Base-by-base conservation (phyloP, 2,113 vertebrate genomes). In the Turdus rufiventris region DNA sequence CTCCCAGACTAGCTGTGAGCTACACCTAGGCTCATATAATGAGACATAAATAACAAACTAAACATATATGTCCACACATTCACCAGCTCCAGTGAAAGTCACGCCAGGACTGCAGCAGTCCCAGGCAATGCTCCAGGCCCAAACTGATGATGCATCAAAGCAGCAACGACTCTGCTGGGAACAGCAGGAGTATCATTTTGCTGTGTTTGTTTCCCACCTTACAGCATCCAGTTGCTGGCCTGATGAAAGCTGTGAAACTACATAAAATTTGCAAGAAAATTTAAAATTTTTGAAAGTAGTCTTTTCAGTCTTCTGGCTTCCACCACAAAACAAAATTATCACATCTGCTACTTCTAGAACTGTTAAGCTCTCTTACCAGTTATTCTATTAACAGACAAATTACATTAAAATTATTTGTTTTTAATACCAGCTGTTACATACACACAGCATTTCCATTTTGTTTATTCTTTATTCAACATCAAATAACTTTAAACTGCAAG, bases 51-150 rank as follows among this genome's bases (percentile, higher is more conserved):
- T 8, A 33, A 21, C 38, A 76, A 62, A 66, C 18, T 40, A 57
- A 80, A 23, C 20, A 21, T 9, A 0, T 12, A 28, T 13, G 14
- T 42, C 43, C 47, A 25, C 9, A 8, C 10, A 67, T 2, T 56
- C 2, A 33, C 3, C n/a, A 65, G 21, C 7, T 70, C 18, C 40
- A 84, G 31, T 61, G 15, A 24, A 79, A 70, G 53, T 4, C 34
- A 86, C 66, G 34, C 5, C 26, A 38, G 48, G 29, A 51, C 15
- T 58, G 29, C 28, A 23, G 3, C 33, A 71, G n/a, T n/a, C 15
- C 26, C 4, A 2, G 66, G 56, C 8, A 31, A 67, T 0, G 8
- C 19, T 66, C 54, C 56, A 73, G 36, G 40, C 28, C 4, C 15
- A 61, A 18, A 79, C 12, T 51, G 20, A 85, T 4, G 2, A 79